phyloP scores from a whole-genome alignment of 2,888 invertebrate genomes.

The Coremacera marginata region DNA sequence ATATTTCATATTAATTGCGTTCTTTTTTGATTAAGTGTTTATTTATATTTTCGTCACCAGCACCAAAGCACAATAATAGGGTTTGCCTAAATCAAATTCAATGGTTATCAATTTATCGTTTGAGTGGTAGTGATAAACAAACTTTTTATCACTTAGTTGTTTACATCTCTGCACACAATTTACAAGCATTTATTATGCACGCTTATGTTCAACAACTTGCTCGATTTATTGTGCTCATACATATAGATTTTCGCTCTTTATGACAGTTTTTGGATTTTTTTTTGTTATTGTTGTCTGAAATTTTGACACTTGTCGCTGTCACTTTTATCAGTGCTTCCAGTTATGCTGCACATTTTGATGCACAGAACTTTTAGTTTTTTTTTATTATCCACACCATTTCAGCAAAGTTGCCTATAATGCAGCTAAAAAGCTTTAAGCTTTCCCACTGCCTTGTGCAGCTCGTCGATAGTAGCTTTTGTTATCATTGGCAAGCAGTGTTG shows the following conservation, averaged over 20 bases:
- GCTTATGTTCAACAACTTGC: neutral
- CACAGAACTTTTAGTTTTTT: neutral
- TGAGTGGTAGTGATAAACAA: neutral
- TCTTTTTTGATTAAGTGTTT: neutral
- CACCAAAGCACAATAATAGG: neutral
- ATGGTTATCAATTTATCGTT: constrained; percentile 16
- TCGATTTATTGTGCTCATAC: neutral
- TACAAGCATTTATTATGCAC: neutral
- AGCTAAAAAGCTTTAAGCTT: neutral
- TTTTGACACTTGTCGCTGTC: constrained; percentile 4
- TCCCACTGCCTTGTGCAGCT: neutral
- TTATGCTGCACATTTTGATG: neutral
- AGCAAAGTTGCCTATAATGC: neutral
- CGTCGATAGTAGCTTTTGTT: neutral
- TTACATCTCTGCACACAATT: neutral
- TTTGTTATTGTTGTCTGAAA: neutral
- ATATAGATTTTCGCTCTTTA: neutral
- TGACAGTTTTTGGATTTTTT: too few relatives aligned
- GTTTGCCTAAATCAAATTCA: neutral
- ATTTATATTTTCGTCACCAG: neutral
- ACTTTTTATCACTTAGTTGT: neutral
- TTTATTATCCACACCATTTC: neutral
- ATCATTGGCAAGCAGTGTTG: neutral
- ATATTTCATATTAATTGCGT: neutral
- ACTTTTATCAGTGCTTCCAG: neutral